Base-by-base conservation (phyloP, 2,113 vertebrate genomes). In the Scortum barcoo region DNA sequence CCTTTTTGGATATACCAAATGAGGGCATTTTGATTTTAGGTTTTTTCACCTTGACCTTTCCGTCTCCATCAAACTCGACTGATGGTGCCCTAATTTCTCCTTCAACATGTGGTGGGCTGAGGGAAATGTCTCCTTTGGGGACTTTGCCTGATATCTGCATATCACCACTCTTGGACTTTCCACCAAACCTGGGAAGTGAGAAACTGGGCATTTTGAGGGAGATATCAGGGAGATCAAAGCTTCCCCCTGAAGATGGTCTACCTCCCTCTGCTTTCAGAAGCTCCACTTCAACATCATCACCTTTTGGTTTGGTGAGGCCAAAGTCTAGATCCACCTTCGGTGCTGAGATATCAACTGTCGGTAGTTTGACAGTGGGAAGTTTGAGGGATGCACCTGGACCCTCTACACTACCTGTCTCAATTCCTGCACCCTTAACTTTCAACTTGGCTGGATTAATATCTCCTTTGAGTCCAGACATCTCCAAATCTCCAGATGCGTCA, bases 281-380 rank as follows among this genome's bases (percentile, higher is more conserved):
- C 74, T 90, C 84, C n/a, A 90, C 91, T 90, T 95, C 93, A 60
- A 91, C 90, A 86, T 95, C 93, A 16, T 91, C 89, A 50, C 33
- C 62, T 90, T 95, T 95, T 63, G 81, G 87, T 50, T 94, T 93
- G 40, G 93, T 86, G 50, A 94, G 68, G 12, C 87, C 91, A 81
- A 97, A 94, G 51, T 95, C 95, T 42, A 97, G 91, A 53, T 95
- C 93, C 68, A 97, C 92, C 33, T 94, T 95, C 0, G 97, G 96
- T 33, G 95, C 87, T 36, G 95, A 93, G n/a, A 97, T 95, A 48
- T 96, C 96, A 33, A 97, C 94, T 12, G 92, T 94, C 0, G 96
- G 95, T 75, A 97, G 78, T 86, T 94, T 95, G 38, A 96, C 88
- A 28, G 78, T 91, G 12, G 94, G 94, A 48, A 94, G 60, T 86